Evolutionary conservation across 2,113 vertebrate genomes (phyloP).

Genomic region (Melierax canorus): DNA sequence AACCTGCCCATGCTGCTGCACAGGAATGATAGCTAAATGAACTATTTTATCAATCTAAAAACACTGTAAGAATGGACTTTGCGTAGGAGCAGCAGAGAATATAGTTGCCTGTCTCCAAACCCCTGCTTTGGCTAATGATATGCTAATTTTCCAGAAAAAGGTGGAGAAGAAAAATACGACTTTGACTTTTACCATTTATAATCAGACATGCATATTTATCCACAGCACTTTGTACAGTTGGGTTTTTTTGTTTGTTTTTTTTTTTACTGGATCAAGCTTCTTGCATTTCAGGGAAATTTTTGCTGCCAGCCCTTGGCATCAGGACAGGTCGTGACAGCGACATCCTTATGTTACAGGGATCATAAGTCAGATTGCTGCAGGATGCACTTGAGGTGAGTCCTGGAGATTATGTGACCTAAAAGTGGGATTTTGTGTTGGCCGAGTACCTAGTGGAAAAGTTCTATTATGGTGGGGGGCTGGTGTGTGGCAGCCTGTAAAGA

Average conservation of each 20-base stretch:
- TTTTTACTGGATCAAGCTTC: not conserved
- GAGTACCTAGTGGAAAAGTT: not conserved
- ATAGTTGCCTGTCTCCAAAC: not conserved
- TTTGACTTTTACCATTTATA: constrained; percentile 35
- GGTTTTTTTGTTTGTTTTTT: not conserved
- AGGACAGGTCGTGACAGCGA: not conserved
- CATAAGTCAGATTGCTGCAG: not conserved
- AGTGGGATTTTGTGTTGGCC: not conserved
- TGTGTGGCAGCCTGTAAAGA: not conserved
- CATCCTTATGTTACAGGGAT: not conserved
- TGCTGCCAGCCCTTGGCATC: not conserved
- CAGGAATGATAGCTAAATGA: fast-evolving
- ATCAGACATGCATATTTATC: not conserved
- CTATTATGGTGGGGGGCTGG: not conserved
- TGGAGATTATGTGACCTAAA: not conserved
- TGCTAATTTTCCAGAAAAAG: not conserved
- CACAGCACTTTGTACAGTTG: not conserved
- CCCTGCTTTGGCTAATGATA: not conserved
- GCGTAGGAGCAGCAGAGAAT: not conserved
- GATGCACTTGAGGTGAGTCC: not conserved
- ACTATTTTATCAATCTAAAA: not conserved
- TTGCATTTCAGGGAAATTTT: constrained; percentile 3
- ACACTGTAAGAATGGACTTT: not conserved
- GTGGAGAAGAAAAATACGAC: constrained; percentile 32
- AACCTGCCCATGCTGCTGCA: not conserved